Evolutionary conservation across 2,113 vertebrate genomes (phyloP).

Genomic region (Oceanodroma tethys): DNA sequence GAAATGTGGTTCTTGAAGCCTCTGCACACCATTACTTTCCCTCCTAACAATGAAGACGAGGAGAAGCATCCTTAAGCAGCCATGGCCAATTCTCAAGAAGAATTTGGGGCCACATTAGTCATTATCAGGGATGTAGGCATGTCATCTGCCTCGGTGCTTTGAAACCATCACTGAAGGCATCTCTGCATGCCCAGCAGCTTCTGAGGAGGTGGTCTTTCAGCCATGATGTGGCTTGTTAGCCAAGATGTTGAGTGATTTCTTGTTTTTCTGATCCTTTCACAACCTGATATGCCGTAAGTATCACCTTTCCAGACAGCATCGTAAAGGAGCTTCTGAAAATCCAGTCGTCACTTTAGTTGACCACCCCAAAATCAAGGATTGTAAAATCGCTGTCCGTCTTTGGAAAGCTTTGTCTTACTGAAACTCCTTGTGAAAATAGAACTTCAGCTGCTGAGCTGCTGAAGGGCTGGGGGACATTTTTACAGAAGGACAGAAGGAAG

Average conservation of each 20-base stretch:
- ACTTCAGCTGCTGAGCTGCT: not conserved
- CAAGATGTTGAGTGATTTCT: not conserved
- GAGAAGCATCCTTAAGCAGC: not conserved
- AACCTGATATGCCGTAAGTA: not conserved
- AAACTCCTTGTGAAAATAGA: not conserved
- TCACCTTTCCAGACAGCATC: not conserved
- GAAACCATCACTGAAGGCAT: not conserved
- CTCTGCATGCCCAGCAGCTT: not conserved
- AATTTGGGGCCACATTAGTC: not conserved
- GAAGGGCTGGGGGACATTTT: not conserved
- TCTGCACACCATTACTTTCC: not conserved
- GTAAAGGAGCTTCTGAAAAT: accelerated
- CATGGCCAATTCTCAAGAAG: not conserved
- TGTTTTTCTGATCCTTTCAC: not conserved
- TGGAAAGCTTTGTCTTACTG: not conserved
- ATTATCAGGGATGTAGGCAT: not conserved
- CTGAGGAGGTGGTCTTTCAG: not conserved
- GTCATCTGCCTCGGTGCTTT: not conserved
- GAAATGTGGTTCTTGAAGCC: not conserved
- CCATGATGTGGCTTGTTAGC: not conserved
- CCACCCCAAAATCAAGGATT: not conserved
- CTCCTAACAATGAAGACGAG: not conserved
- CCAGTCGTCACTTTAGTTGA: not conserved
- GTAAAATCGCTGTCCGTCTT: not conserved
- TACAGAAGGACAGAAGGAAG: not conserved